Base-by-base conservation (phyloP, 2,113 vertebrate species). In the Takifugu flavidus region DNA sequence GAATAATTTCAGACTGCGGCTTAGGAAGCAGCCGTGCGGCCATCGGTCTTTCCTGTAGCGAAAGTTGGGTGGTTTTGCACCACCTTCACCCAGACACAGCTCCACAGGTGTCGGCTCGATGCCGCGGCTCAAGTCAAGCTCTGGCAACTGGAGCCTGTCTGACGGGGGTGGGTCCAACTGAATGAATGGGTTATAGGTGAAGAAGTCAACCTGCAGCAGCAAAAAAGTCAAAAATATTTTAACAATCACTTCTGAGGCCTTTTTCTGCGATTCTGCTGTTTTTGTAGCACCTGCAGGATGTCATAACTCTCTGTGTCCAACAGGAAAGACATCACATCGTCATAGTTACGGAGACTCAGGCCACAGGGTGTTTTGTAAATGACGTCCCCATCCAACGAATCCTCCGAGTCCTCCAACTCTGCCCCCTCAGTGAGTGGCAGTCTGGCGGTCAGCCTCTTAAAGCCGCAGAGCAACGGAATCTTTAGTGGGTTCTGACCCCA, bases 331-430 rank as follows among this genome's bases (percentile, higher is more conserved):
- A 75, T 88, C 61, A 98, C 94, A 0, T 98, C 95, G 4, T 81
- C 78, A 15, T 91, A 84, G 78, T 87, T 91, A 57, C 91, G 83
- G 20, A 99, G 90, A 57, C 89, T 89, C 47, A 82, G 92, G 10
- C 96, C 95, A 7, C 96, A 99, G 0, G 96, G 96, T 1, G 95
- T 84, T 82, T 89, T 94, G 51, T 99, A 99, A 49, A 89, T 66
- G 5, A 98, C 92, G 0, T 91, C 90, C 26, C 43, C 56, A 0
- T 84, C 90, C 14, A 45, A 13, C 12, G 13, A 12, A 11, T 53
- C 39, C 5, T 0, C 53, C 8, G n/a, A 31, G 5, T 53, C n/a
- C 8, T 20, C 5, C 5, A 10, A 25, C 42, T 49, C 51, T 0
- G 29, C 47, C 25, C 3, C 44, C 11, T 46, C 20, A 0, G 44